A percentile compares a stretch with the other conserved stretches of the same genome.
phyloP scores from a whole-genome alignment of 2,113 vertebrate species.

The Alouatta palliata region DNA sequence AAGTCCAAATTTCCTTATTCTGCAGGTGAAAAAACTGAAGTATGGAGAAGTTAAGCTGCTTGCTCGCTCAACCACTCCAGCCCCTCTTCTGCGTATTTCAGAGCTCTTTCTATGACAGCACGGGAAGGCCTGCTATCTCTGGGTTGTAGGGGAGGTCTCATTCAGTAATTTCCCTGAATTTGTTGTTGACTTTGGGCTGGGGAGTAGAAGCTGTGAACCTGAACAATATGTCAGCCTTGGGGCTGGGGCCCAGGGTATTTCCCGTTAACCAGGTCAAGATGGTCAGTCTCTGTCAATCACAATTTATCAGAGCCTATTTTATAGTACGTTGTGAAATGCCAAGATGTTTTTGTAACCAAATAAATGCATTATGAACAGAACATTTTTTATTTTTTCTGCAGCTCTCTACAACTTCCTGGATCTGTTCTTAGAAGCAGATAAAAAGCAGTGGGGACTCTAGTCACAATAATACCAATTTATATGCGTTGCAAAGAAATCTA shows the following conservation, averaged over 20 bases:
- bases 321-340: conserved; percentile 51
- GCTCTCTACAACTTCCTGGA: conserved; percentile 58
- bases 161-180: not conserved
- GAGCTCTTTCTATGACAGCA: not conserved
- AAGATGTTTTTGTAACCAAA: conserved; percentile 69
- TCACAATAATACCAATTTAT: not conserved
- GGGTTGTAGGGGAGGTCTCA: not conserved
- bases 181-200: not conserved
- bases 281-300: conserved; percentile 46
- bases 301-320: conserved; percentile 54
- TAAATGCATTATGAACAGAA: conserved; percentile 67
- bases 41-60: not conserved
- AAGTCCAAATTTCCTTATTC: not conserved
- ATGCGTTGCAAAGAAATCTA: not conserved
- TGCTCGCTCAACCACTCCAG: not conserved
- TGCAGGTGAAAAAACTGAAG: not conserved
- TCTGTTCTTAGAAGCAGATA: conserved; percentile 62
- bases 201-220: not conserved
- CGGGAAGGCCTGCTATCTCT: not conserved
- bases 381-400: not conserved
- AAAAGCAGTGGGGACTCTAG: conserved; percentile 44
- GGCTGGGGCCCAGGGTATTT: conserved; percentile 28
- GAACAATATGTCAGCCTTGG: not conserved
- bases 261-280: conserved; percentile 37
- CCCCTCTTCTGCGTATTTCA: not conserved